Base-by-base conservation (phyloP, 2,113 vertebrate species). In the Microcebus murinus region DNA sequence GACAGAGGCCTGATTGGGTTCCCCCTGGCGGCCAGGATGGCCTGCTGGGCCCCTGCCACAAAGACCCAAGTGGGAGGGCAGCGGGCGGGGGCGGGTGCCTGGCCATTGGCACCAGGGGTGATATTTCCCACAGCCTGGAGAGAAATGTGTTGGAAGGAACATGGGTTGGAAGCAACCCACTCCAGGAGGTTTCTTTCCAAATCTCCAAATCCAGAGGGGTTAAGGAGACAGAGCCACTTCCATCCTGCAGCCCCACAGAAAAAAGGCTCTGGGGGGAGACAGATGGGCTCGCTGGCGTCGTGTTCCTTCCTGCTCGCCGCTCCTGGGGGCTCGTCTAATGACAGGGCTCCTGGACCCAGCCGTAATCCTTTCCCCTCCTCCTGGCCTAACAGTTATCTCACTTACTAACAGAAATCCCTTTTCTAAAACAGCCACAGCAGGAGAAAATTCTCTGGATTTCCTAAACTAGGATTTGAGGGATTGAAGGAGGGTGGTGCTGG, bases 331-430 rank as follows among this genome's bases (percentile, higher is more conserved):
- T 23, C 0, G 1, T 31, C 81, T 68, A 70, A 68, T 31, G 12
- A 74, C 82, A 86, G 48, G 61, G 31, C 20, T 70, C 65, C 17
- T 7, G 0, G 0, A 6, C 48, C 45, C 23, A 7, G 36, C 21
- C 73, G 10, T 42, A 65, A 27, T 48, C 36, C 36, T 34, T 57
- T 36, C 73, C 73, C 67, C 42, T 65, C 77, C 39, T 65, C 50
- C 45, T 2, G 31, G 63, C 55, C 83, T 76, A 65, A 48, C 45
- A 61, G 39, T 20, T 59, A 70, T 55, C 31, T 52, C 21, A 4
- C 63, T 71, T 82, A 27, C 31, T 80, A 42, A 67, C n/a, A 55
- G 90, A 81, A 91, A 88, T 34, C 61, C 23, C 61, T 63, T 52
- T n/a, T 48, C 80, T 45, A 45, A 59, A 70, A 67, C 2, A 29